Percentiles rank a stretch among this genome's conserved stretches.
Conservation (phyloP, 2,888 invertebrate species). For the Lasioglossum morio region DNA sequence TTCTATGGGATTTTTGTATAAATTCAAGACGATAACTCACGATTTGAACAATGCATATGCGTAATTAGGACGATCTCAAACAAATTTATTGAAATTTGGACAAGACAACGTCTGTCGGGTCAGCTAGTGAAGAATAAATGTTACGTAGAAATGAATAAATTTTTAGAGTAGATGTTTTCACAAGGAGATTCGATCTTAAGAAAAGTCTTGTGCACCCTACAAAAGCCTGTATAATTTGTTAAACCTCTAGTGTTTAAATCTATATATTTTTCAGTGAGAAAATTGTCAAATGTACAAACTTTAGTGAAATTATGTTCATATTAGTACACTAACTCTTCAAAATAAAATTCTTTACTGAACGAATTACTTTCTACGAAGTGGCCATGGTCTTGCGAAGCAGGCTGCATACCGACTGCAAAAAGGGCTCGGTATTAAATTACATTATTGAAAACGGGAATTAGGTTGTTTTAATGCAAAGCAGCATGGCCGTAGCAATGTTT, state of each 20-base stretch:
- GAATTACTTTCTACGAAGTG: neutral
- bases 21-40: too few species aligned
- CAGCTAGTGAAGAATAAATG: too few species aligned
- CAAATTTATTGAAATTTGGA: too few species aligned
- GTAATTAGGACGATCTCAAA: too few species aligned
- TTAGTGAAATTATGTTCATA: neutral
- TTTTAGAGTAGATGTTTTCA: too few species aligned
- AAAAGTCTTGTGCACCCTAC: neutral
- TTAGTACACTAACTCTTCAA: neutral
- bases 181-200: neutral
- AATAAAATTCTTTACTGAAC: neutral
- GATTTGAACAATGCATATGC: too few species aligned
- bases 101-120: too few species aligned
- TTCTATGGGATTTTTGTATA: too few species aligned
- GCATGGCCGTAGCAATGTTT: slow-evolving; percentile 1
- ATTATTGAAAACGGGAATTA: neutral
- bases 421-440: neutral
- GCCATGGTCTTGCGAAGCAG: neutral
- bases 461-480: slow-evolving; percentile 1
- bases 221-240: neutral
- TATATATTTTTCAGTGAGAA: too few species aligned
- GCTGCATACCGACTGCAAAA: neutral
- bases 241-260: neutral
- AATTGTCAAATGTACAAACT: neutral
- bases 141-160: too few species aligned